phyloP scores from a whole-genome alignment of 2,113 vertebrate species.

The Romanogobio albipinnatus region DNA sequence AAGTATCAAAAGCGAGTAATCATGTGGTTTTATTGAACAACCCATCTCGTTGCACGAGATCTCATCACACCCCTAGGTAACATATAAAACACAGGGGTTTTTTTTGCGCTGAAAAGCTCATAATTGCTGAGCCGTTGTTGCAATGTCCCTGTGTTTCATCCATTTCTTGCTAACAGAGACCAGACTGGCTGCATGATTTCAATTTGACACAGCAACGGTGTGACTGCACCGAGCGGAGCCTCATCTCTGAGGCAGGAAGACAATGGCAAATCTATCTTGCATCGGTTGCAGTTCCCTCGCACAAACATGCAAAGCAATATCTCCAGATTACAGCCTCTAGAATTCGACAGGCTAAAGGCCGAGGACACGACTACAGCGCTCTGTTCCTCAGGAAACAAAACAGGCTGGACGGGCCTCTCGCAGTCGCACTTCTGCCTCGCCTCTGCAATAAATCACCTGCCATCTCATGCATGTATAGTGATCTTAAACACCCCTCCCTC shows the following conservation, averaged over 20 bases:
- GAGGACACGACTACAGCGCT: conserved; percentile 39
- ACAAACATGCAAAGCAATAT: conserved; percentile 58
- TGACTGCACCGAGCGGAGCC: conserved; percentile 34
- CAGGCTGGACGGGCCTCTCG: conserved; percentile 62
- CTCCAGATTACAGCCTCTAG: conserved; percentile 51
- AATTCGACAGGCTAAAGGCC: conserved; percentile 53
- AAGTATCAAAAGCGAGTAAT: too few relatives aligned
- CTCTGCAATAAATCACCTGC: conserved; percentile 70
- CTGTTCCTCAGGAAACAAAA: conserved; percentile 51
- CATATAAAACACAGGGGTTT: neutral
- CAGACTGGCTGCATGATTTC: conserved; percentile 36
- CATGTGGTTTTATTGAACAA: too few relatives aligned
- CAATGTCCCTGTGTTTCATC: neutral
- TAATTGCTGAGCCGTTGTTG: neutral
- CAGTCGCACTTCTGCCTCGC: conserved; percentile 64
- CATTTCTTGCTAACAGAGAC: conserved; percentile 10
- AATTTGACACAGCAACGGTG: conserved; percentile 41
- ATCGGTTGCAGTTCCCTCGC: conserved; percentile 34
- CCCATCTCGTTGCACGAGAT: too few relatives aligned
- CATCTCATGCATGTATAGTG: conserved; percentile 72
- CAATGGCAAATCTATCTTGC: conserved; percentile 51
- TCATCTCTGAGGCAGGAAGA: conserved; percentile 43
- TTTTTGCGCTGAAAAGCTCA: neutral
- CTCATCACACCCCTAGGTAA: neutral
- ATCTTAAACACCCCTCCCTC: conserved; percentile 55